These are phyloP conservation scores for Ctenochaetus hawaiiensis DNA, from an alignment of 2,797 vertebrate genomes.

Conservation along the genomic window DNA sequence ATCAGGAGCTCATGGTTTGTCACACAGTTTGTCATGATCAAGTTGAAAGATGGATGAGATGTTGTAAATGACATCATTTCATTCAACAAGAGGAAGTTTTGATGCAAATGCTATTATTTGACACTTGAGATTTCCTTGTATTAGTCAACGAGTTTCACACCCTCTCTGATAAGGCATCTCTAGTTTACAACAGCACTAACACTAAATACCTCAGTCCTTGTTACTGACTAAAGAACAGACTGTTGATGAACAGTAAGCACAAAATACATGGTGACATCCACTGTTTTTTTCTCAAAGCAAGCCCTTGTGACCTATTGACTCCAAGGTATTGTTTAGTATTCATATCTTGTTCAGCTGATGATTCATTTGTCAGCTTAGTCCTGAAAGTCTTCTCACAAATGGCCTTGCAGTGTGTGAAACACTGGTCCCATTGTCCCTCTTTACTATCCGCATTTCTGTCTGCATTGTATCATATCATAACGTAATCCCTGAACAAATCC, in stretches of 20 bases:
- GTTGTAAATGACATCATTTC: conserved; percentile 52
- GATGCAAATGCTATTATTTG: conserved; percentile 61
- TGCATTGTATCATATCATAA: conserved; percentile 79
- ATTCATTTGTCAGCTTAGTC: conserved; percentile 66
- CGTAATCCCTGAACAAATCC: conserved; percentile 76
- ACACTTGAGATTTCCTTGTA: conserved; percentile 22
- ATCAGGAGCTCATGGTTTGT: conserved; percentile 33
- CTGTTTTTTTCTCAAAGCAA: background rate
- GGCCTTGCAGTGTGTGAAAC: conserved; percentile 68
- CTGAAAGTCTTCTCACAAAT: conserved; percentile 35
- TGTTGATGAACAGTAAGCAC: conserved; percentile 5
- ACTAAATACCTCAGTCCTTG: background rate
- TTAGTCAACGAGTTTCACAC: conserved; percentile 16
- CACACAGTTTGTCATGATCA: conserved; percentile 27
- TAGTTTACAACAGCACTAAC: conserved; percentile 29
- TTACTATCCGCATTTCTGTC: conserved; percentile 55
- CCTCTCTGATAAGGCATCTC: conserved; percentile 21
- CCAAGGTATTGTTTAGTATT: conserved; percentile 38
- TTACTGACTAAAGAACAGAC: conserved; percentile 5
- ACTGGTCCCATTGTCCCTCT: conserved; percentile 74
- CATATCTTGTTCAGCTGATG: conserved; percentile 55
- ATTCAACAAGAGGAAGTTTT: conserved; percentile 47
- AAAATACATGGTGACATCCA: conserved; percentile 25
- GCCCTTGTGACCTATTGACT: conserved; percentile 33
- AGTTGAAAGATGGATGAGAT: conserved; percentile 32